Evolutionary conservation across 1,140 invertebrate species (phyloP).

Genomic region (Batillaria attramentaria): DNA sequence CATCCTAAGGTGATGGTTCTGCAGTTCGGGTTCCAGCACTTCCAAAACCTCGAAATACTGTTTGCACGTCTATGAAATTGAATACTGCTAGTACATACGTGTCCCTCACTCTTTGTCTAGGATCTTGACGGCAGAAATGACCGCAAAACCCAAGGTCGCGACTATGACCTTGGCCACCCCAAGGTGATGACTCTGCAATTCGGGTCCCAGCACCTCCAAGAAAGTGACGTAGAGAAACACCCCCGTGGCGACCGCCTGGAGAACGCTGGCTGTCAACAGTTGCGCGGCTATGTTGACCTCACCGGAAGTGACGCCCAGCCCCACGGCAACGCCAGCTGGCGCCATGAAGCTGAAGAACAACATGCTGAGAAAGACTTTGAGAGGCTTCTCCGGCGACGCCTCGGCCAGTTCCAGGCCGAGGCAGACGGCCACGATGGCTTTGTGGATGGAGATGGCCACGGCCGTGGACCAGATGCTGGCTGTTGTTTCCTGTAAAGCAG

Average conservation of each 20-base stretch:
- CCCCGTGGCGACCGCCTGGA: slow-evolving; percentile 85
- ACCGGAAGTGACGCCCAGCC: slow-evolving; percentile 71
- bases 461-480: slow-evolving; percentile 78
- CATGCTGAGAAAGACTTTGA: slow-evolving; percentile 58
- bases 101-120: too few species aligned
- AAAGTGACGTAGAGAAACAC: slow-evolving; percentile 93
- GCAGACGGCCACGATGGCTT: slow-evolving; percentile 84
- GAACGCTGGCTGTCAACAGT: slow-evolving; percentile 70
- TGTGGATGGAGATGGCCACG: slow-evolving; percentile 76
- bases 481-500: slow-evolving; percentile 59
- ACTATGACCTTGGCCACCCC: slow-evolving; percentile 42
- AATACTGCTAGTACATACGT: too few species aligned
- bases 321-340: slow-evolving; percentile 77
- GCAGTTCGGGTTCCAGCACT: too few species aligned
- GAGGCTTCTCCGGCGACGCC: slow-evolving; percentile 74
- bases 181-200: slow-evolving; percentile 50
- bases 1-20: too few species aligned
- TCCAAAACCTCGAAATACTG: too few species aligned
- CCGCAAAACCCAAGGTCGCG: slow-evolving; percentile 41
- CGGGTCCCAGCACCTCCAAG: slow-evolving; percentile 85
- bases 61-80: too few species aligned
- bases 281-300: slow-evolving; percentile 46
- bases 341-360: slow-evolving; percentile 79
- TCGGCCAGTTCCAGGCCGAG: slow-evolving; percentile 80
- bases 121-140: slow-evolving; percentile 44